Evolutionary conservation across 2,888 invertebrate species (phyloP), one percentile per base, ranked within the genome.

Genomic region (Abscondita cerata): DNA sequence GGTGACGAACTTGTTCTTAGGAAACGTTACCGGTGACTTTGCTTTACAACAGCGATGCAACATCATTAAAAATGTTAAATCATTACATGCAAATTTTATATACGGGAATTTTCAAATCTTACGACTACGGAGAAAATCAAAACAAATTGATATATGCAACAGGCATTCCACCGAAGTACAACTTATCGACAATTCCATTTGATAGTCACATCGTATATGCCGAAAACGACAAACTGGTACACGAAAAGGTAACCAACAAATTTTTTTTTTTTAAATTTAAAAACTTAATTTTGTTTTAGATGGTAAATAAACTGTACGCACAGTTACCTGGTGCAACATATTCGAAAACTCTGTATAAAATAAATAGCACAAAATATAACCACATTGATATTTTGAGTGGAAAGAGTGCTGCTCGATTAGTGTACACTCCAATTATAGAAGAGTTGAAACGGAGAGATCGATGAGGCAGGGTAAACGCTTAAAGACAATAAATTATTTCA

Each of bases 21-120:
- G 51, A 51, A 51, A 51, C 51, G 6, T 16, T 51, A 34, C 51
- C 51, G 9, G 36, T 51, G 16, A 31, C 51, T 1, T 11, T 51
- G 9, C 16, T 15, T 11, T 31, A 51, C 8, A 51, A 51, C n/a
- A 2, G 18, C 1, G 51, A 51, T 19, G 6, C 34, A 12, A 15
- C 16, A 34, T 18, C 18, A 11, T n/a, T 44, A 13, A 44, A 44
- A 18, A 44, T 19, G 4, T 18, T 44, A 18, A 11, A 18, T 16
- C 44, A 44, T 18, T 44, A 3, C 19, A n/a, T 18, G 8, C 44
- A 44, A 18, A 3, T 44, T 18, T 1, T 4, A 9, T 8, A 18
- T 9, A 18, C 18, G 1, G 9, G n/a, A 18, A 18, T 18, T 9
- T 44, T 44, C 19, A 18, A 44, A 18, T 18, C 2, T 18, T 44